These are phyloP conservation scores for Hymenochirus boettgeri DNA, from an alignment of 2,113 vertebrate genomes.

Conservation along the genomic window DNA sequence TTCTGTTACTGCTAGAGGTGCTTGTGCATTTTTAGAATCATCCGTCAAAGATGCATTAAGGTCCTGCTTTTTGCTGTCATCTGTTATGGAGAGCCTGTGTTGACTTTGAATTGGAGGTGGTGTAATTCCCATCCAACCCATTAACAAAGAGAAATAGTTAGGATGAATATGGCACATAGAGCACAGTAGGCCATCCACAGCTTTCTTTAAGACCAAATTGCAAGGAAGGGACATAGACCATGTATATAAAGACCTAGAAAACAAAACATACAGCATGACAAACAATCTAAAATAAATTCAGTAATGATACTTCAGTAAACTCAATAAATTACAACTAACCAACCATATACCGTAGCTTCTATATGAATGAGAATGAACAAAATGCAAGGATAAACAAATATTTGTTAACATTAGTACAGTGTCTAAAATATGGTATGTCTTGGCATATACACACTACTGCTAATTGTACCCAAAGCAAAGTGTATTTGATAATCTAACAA, in stretches of 20 bases:
- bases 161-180: conserved; percentile 97
- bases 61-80: conserved; percentile 96
- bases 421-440: no score
- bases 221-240: conserved; percentile 97
- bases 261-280: background rate
- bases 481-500: no score
- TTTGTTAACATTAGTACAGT: no score
- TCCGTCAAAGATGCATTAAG: conserved; percentile 82
- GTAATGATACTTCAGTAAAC: no score
- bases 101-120: conserved; percentile 79
- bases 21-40: conserved; percentile 89
- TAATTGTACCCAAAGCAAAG: no score
- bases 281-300: background rate
- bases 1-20: conserved; percentile 80
- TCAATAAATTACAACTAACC: no score
- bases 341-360: no score
- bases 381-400: no score
- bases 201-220: conserved; percentile 95
- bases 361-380: no score
- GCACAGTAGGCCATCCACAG: conserved; percentile 94
- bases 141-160: conserved; percentile 91
- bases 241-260: conserved; percentile 81
- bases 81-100: conserved; percentile 89
- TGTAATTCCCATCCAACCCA: conserved; percentile 96
- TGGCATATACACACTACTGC: no score